A percentile compares a stretch with the other conserved stretches of the same genome.
Evolutionary conservation across 2,113 vertebrate species (phyloP).

Genomic region (Barnardius zonarius): DNA sequence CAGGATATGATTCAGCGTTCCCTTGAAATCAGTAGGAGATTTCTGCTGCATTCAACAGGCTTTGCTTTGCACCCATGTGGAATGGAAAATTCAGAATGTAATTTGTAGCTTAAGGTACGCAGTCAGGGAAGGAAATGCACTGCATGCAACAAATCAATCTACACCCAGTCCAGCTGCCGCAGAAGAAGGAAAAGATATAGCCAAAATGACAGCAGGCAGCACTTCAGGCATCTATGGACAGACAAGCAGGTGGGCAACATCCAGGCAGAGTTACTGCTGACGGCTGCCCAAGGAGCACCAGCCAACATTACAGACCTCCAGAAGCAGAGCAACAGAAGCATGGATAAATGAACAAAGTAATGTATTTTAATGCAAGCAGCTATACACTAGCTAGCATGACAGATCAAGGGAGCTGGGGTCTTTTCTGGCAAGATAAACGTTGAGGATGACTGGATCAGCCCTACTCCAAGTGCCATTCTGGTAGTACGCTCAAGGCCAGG

Average conservation of each 20-base stretch:
- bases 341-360: neutral
- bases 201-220: neutral
- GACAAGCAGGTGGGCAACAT: conserved; percentile 8
- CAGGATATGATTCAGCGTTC: neutral
- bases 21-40: neutral
- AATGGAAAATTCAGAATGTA: conserved; percentile 8
- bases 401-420: neutral
- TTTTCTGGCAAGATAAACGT: neutral
- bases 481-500: neutral
- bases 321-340: neutral
- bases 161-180: neutral
- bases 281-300: neutral
- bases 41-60: neutral
- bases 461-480: neutral
- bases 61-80: neutral
- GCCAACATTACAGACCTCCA: neutral
- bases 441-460: neutral
- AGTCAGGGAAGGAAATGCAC: neutral
- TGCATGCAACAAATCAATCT: conserved; percentile 6
- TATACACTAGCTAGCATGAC: accelerated
- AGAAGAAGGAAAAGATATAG: neutral
- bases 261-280: neutral
- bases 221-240: neutral
- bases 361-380: neutral
- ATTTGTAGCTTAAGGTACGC: neutral